Percentiles rank a stretch among this genome's conserved stretches.
Evolutionary conservation across 2,888 invertebrate species (phyloP).

Genomic region (Drosophila limbata): DNA sequence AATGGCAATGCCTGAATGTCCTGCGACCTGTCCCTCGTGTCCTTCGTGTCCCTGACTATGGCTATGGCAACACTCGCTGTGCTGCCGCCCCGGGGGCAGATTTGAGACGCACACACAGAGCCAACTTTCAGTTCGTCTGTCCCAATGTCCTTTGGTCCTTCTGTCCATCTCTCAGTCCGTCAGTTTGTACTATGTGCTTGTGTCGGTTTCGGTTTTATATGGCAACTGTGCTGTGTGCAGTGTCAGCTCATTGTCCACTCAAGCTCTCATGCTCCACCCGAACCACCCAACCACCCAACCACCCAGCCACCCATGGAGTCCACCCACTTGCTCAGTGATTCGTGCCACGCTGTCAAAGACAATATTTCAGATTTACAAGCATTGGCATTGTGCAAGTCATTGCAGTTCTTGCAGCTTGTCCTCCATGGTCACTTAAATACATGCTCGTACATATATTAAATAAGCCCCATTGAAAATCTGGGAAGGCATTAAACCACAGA

Average conservation of each 20-base stretch:
- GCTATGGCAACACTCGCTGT: constrained; percentile 45
- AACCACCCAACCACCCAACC: background rate
- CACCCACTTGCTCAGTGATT: constrained; percentile 44
- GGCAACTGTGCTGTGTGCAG: constrained; percentile 79
- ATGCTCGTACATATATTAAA: constrained; percentile 18
- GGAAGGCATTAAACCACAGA: constrained; percentile 16
- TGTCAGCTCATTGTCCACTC: constrained; percentile 68
- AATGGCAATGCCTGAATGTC: constrained; percentile 54
- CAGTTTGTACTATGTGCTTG: constrained; percentile 38
- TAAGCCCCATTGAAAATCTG: constrained; percentile 1
- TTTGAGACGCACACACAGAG: constrained; percentile 39
- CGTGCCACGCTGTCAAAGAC: constrained; percentile 58
- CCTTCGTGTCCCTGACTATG: constrained; percentile 18
- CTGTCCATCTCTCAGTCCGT: constrained; percentile 19
- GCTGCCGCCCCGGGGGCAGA: constrained; percentile 50
- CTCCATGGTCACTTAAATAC: background rate
- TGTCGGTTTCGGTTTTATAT: constrained; percentile 70
- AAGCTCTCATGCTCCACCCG: constrained; percentile 6
- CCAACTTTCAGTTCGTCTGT: constrained; percentile 30
- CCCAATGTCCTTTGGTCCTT: constrained; percentile 2
- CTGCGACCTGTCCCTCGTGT: constrained; percentile 10
- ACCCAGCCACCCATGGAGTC: background rate
- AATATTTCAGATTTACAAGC: constrained; percentile 76
- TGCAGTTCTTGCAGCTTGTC: constrained; percentile 17
- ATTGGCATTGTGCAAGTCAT: constrained; percentile 55